These are phyloP conservation scores for Bombus impatiens DNA, from an alignment of 1,140 invertebrate species.

Conservation along the genomic window DNA sequence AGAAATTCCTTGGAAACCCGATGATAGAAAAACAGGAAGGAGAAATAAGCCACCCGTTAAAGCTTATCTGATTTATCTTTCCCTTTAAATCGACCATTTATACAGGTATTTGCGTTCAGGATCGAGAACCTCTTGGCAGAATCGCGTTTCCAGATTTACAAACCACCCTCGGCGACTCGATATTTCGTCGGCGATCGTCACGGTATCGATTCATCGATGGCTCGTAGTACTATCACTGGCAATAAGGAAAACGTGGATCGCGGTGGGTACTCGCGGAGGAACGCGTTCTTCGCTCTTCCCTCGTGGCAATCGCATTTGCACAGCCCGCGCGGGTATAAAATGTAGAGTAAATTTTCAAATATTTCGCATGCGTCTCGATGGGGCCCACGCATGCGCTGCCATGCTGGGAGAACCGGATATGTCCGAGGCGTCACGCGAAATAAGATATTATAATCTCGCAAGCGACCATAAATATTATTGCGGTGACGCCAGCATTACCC, in stretches of 20 bases:
- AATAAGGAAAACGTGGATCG: conserved; percentile 45
- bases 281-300: neutral
- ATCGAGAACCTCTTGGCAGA: neutral
- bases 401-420: conserved; percentile 71
- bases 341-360: conserved; percentile 65
- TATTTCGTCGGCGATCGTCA: neutral
- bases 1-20: no score
- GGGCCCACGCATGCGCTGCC: conserved; percentile 60
- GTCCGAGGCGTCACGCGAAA: conserved; percentile 69
- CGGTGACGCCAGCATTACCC: conserved; percentile 73
- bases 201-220: conserved; percentile 26
- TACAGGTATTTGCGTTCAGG: neutral
- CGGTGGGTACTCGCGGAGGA: no score
- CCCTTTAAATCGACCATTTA: neutral
- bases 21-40: no score
- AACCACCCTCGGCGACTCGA: neutral
- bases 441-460: conserved; percentile 77
- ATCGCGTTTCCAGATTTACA: conserved; percentile 25
- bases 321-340: conserved; percentile 54
- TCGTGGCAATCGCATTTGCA: neutral
- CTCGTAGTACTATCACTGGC: neutral
- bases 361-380: conserved; percentile 18
- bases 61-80: no score
- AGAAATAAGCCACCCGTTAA: no score
- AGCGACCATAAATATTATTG: conserved; percentile 72